These are phyloP conservation scores for Hippoglossus stenolepis DNA, from an alignment of 2,113 vertebrate species.

Conservation along the genomic window DNA sequence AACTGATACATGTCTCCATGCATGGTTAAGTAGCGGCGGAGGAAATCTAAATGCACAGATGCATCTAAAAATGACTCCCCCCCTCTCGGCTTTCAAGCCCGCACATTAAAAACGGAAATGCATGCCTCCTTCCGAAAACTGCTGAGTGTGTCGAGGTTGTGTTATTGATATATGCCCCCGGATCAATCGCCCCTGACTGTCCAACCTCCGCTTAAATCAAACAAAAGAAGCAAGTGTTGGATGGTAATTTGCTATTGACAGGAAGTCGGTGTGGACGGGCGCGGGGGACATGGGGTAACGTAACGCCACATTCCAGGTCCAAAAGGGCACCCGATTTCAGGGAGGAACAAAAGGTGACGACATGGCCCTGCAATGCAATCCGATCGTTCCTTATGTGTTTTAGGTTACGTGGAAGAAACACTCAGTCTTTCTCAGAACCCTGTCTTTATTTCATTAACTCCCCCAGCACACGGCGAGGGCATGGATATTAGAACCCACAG, in stretches of 20 bases:
- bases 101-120: slow-evolving; percentile 34
- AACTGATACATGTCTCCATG: slow-evolving; percentile 53
- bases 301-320: slow-evolving; percentile 31
- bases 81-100: slow-evolving; percentile 49
- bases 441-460: slow-evolving; percentile 66
- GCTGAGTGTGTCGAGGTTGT: slow-evolving; percentile 54
- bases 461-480: slow-evolving; percentile 29
- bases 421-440: slow-evolving; percentile 35
- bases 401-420: slow-evolving; percentile 5
- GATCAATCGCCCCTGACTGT: slow-evolving; percentile 60
- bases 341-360: slow-evolving; percentile 46
- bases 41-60: background rate
- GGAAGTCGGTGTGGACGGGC: background rate
- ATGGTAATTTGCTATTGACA: slow-evolving; percentile 64
- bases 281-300: background rate
- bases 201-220: slow-evolving; percentile 59
- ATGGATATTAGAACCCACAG: slow-evolving; percentile 65
- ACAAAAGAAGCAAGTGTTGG: slow-evolving; percentile 59
- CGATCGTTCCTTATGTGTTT: slow-evolving; percentile 30
- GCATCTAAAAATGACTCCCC: slow-evolving; percentile 9
- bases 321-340: slow-evolving; percentile 48
- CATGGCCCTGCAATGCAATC: slow-evolving; percentile 44
- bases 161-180: slow-evolving; percentile 51
- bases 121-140: slow-evolving; percentile 46
- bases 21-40: background rate